Base-by-base conservation (phyloP, 2,888 invertebrate genomes). In the Volucella inanis region DNA sequence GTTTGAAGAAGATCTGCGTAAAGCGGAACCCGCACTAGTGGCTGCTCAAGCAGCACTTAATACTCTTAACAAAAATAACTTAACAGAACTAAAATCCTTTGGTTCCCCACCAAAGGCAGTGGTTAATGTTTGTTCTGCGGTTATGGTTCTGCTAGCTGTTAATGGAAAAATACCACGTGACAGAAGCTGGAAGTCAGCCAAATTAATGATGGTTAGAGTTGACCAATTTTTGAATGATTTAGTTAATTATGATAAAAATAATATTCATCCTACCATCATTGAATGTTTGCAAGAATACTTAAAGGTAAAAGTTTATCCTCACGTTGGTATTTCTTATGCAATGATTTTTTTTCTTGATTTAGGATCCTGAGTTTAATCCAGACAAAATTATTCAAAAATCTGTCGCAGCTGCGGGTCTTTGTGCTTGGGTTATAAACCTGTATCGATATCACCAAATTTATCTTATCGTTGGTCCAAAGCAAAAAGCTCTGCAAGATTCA, bases 391-490 rank as follows among this genome's bases (percentile, higher is more conserved):
- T 95, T 87, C 94, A 95, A 12, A 98, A 98, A 92, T 98, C 98
- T 0, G 94, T 95, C 54, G 98, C 99, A 12, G 99, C 98, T 18
- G 97, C 98, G 62, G 97, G 98, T 3, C 93, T 99, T 2, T 98
- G 98, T 90, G 95, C 98, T 10, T 99, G 98, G 98, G 98, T 97
- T 4, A 96, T 97, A 88, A 99, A 98, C 92, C 96, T 98, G 88
- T 93, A 97, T 90, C 96, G 94, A 89, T 98, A 97, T 93, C 96
- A 97, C 92, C 96, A 97, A 87, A 97, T 98, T 52, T 98, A 96
- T 92, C 96, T 97, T 75, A 96, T 97, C 57, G 98, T 98, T 0
- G 98, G 98, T 89, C 98, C 98, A 50, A 98, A 99, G 90, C 93
- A 98, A 89, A 94, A 94, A 87, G 98, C 98, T 0, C 93, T 98